phyloP scores from a whole-genome alignment of 1,140 invertebrate genomes.

The Littorina saxatilis region DNA sequence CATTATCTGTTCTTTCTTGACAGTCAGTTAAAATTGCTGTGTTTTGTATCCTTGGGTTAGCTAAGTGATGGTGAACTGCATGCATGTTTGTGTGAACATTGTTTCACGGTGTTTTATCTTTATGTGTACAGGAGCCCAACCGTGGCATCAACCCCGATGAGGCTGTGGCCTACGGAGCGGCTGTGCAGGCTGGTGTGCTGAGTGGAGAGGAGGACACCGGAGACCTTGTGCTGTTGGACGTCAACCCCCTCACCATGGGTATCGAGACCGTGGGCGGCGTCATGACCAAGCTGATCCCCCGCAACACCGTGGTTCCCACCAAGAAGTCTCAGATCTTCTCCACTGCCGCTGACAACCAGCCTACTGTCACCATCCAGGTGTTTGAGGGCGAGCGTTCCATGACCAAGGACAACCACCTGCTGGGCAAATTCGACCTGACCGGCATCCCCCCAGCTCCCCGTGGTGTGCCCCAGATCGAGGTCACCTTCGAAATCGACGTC shows the following conservation, averaged over 20 bases:
- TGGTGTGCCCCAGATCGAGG: slow-evolving; percentile 99
- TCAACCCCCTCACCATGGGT: slow-evolving; percentile 98
- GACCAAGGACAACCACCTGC: slow-evolving; percentile 99
- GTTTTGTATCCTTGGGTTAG: no score
- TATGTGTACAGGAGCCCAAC: slow-evolving; percentile 87
- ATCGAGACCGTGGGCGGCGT: slow-evolving; percentile 99
- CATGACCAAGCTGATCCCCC: slow-evolving; percentile 98
- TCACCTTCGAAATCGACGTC: slow-evolving; percentile 99
- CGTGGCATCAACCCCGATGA: slow-evolving; percentile 98
- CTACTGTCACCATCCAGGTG: slow-evolving; percentile 99
- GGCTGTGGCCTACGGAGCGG: slow-evolving; percentile 92
- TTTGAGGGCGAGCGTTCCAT: slow-evolving; percentile 98
- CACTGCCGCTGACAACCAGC: slow-evolving; percentile 98
- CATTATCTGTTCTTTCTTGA: no score
- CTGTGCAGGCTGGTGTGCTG: slow-evolving; percentile 95
- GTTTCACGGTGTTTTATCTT: background rate
- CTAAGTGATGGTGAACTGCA: no score
- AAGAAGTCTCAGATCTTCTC: slow-evolving; percentile 99
- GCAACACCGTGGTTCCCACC: slow-evolving; percentile 99
- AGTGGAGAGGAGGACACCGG: slow-evolving; percentile 88
- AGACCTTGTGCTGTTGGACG: slow-evolving; percentile 97
- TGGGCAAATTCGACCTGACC: slow-evolving; percentile 98
- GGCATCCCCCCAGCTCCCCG: slow-evolving; percentile 98
- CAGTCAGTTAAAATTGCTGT: no score
- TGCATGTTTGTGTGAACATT: no score